These are phyloP conservation scores for Netelia melanura DNA, from an alignment of 2,888 invertebrate species.

Conservation along the genomic window DNA sequence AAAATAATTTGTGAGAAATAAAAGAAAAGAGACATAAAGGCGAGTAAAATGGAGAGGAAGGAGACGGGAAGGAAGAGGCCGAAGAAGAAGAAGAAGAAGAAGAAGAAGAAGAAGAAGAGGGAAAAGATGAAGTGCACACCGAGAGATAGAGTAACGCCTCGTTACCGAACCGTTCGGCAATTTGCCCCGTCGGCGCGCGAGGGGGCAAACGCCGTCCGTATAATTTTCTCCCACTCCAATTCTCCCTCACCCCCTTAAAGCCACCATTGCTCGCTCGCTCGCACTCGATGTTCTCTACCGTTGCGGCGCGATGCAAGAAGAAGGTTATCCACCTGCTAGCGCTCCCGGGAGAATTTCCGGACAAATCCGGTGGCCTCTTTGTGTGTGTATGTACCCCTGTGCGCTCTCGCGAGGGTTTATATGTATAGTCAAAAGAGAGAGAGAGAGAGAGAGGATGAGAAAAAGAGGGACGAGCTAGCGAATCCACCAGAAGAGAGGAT, in stretches of 20 bases:
- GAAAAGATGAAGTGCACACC: conserved; percentile 35
- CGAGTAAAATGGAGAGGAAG: background rate
- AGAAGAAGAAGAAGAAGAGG: conserved; percentile 13
- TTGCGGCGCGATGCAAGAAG: background rate
- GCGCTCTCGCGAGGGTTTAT: conserved; percentile 23
- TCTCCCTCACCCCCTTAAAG: conserved; percentile 7
- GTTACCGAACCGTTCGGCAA: conserved; percentile 63
- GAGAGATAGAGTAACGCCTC: conserved; percentile 56
- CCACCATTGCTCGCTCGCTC: conserved; percentile 17
- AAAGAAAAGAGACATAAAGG: background rate
- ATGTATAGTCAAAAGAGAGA: background rate
- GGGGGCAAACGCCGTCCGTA: conserved; percentile 57
- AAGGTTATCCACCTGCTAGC: conserved; percentile 59
- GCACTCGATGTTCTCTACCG: background rate
- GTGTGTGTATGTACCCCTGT: background rate
- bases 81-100: background rate
- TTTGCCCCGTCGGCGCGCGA: conserved; percentile 46
- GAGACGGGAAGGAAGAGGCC: background rate
- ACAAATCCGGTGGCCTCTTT: conserved; percentile 52
- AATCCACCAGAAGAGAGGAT: conserved; percentile 42
- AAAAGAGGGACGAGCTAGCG: conserved; percentile 4
- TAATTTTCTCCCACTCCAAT: conserved; percentile 57
- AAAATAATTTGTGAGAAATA: conserved; percentile 13
- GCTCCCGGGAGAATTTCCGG: conserved; percentile 53
- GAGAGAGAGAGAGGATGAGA: conserved; percentile 16